Evolutionary conservation across 2,888 invertebrate species (phyloP).

Genomic region (Drosophila pseudotalamancana): DNA sequence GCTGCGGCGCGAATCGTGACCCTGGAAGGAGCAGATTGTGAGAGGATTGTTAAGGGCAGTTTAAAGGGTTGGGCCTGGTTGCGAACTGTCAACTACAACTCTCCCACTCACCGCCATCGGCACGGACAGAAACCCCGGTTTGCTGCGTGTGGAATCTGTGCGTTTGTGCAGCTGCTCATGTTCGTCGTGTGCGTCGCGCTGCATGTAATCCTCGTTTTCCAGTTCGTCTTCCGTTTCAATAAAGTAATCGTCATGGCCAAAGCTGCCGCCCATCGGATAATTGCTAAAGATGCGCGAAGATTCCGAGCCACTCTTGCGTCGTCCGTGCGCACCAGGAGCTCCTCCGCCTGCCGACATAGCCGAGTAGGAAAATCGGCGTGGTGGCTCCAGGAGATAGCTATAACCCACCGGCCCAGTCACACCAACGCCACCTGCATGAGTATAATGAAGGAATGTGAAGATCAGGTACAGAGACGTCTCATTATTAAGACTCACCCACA

Average conservation of each 20-base stretch:
- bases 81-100: not conserved
- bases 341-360: slow-evolving; percentile 73
- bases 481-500: slow-evolving; percentile 83
- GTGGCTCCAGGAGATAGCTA: slow-evolving; percentile 89
- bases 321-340: slow-evolving; percentile 82
- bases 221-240: slow-evolving; percentile 85
- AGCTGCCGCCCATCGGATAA: slow-evolving; percentile 84
- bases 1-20: slow-evolving; percentile 86
- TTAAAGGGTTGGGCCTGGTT: not conserved
- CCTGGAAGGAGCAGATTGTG: slow-evolving; percentile 58
- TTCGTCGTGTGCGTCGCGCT: slow-evolving; percentile 73
- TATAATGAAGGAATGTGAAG: not conserved
- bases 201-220: slow-evolving; percentile 85
- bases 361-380: slow-evolving; percentile 86
- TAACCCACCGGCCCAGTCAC: slow-evolving; percentile 88
- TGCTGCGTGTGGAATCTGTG: slow-evolving; percentile 82
- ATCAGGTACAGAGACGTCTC: not conserved
- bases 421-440: slow-evolving; percentile 84
- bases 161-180: slow-evolving; percentile 69
- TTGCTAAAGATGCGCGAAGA: slow-evolving; percentile 85
- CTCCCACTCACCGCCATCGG: slow-evolving; percentile 81
- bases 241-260: slow-evolving; percentile 84
- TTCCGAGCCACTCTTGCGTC: slow-evolving; percentile 87
- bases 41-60: not conserved
- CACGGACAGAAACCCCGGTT: slow-evolving; percentile 83